Evolutionary conservation across 2,888 invertebrate genomes (phyloP).

Genomic region (Eupithecia subfuscata): DNA sequence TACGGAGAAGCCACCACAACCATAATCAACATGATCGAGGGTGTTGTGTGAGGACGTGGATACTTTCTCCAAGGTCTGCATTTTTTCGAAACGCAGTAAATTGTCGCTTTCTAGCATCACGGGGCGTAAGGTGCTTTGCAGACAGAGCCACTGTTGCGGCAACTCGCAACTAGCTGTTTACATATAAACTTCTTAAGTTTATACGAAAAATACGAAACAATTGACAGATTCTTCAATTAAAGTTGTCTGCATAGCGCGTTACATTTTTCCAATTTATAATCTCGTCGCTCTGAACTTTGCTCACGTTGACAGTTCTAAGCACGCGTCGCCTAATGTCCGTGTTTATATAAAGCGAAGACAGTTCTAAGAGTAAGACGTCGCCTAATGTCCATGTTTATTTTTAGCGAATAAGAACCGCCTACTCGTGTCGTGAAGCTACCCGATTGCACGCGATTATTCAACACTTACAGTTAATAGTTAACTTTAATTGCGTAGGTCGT

Average conservation of each 20-base stretch:
- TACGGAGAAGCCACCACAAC: too few species aligned
- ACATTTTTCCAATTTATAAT: not conserved
- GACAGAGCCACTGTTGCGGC: too few species aligned
- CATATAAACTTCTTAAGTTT: too few species aligned
- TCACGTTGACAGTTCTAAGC: not conserved
- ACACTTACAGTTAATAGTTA: conserved; percentile 27
- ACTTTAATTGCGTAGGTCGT: conserved; percentile 22
- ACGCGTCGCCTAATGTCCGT: not conserved
- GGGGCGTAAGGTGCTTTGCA: not conserved
- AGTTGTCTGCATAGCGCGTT: too few species aligned
- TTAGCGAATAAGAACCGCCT: not conserved
- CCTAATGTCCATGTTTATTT: not conserved
- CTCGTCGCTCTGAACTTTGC: not conserved
- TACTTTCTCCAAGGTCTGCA: not conserved
- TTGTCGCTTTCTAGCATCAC: not conserved
- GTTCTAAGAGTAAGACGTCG: not conserved
- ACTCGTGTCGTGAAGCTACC: conserved; percentile 42
- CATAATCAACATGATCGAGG: too few species aligned
- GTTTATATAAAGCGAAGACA: not conserved
- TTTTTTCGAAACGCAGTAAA: too few species aligned
- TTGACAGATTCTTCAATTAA: too few species aligned
- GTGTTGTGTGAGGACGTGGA: too few species aligned
- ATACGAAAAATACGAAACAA: too few species aligned
- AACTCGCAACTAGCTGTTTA: too few species aligned
- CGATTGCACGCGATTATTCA: conserved; percentile 29